Conservation (phyloP, 2,113 vertebrate species). For the Larimichthys polyactis region DNA sequence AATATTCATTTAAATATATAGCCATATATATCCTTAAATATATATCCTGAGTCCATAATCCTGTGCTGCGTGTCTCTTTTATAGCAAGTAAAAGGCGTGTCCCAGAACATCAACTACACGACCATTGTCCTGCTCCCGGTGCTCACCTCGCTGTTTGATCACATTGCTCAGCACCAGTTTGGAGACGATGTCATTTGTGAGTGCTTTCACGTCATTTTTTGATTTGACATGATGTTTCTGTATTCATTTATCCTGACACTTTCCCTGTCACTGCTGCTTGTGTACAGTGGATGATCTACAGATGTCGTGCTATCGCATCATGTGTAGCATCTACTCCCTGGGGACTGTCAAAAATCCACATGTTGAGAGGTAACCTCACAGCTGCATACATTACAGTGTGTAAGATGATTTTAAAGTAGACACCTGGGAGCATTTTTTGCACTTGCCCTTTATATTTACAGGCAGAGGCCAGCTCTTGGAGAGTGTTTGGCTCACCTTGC, state of each 20-base stretch:
- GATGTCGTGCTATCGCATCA: slow-evolving; percentile 94
- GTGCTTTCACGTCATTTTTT: slow-evolving; percentile 38
- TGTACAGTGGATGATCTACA: slow-evolving; percentile 93
- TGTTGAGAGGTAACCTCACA: slow-evolving; percentile 88
- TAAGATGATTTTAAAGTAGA: not conserved
- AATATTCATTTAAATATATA: not conserved
- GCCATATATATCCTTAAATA: too few relatives aligned
- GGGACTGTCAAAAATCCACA: slow-evolving; percentile 94
- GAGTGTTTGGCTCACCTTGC: slow-evolving; percentile 94
- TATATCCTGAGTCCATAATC: not conserved
- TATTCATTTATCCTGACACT: not conserved
- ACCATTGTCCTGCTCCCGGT: slow-evolving; percentile 93
- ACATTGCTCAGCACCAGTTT: slow-evolving; percentile 94
- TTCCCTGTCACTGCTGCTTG: not conserved
- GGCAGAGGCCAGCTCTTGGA: slow-evolving; percentile 91
- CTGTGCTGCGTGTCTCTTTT: slow-evolving; percentile 20
- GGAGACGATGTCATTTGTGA: slow-evolving; percentile 94
- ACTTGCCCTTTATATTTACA: slow-evolving; percentile 54
- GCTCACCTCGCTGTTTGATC: slow-evolving; percentile 94
- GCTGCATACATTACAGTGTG: not conserved
- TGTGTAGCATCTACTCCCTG: slow-evolving; percentile 95
- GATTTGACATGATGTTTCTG: not conserved
- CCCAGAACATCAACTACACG: slow-evolving; percentile 96
- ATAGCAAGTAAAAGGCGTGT: slow-evolving; percentile 92
- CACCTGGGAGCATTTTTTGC: not conserved